Evolutionary conservation across 2,888 invertebrate species (phyloP).

Genomic region (Rhingia rostrata): DNA sequence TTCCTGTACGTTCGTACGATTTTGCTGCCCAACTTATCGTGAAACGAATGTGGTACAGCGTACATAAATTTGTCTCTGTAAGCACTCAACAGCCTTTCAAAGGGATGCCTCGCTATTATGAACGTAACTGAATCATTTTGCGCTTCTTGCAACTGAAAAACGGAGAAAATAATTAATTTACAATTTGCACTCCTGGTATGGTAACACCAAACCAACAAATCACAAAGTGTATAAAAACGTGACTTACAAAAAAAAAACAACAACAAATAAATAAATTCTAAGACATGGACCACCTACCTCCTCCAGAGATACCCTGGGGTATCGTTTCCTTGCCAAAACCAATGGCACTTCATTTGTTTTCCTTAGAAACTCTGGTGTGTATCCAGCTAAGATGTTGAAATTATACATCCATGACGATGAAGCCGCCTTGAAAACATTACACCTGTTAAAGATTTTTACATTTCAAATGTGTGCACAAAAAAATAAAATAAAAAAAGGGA

Average conservation of each 20-base stretch:
- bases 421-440: slow-evolving; percentile 92
- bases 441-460: slow-evolving; percentile 83
- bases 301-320: slow-evolving; percentile 89
- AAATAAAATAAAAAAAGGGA: too few relatives aligned
- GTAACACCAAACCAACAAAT: neutral
- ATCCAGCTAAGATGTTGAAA: slow-evolving; percentile 93
- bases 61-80: slow-evolving; percentile 93
- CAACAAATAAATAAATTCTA: neutral
- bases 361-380: slow-evolving; percentile 89
- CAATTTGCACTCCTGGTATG: slow-evolving; percentile 7
- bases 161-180: slow-evolving; percentile 30
- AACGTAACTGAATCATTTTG: slow-evolving; percentile 91
- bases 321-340: slow-evolving; percentile 90
- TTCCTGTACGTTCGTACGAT: slow-evolving; percentile 90
- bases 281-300: slow-evolving; percentile 81
- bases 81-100: slow-evolving; percentile 91
- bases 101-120: slow-evolving; percentile 91
- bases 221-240: slow-evolving; percentile 48
- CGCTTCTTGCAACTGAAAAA: slow-evolving; percentile 86
- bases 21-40: slow-evolving; percentile 90
- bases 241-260: slow-evolving; percentile 32
- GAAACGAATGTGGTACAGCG: slow-evolving; percentile 91
- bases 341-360: slow-evolving; percentile 91
- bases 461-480: slow-evolving; percentile 15
- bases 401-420: slow-evolving; percentile 97